Evolutionary conservation across 2,888 invertebrate species (phyloP), one percentile per base, ranked within the genome.

Genomic region (Teleogryllus oceanicus): DNA sequence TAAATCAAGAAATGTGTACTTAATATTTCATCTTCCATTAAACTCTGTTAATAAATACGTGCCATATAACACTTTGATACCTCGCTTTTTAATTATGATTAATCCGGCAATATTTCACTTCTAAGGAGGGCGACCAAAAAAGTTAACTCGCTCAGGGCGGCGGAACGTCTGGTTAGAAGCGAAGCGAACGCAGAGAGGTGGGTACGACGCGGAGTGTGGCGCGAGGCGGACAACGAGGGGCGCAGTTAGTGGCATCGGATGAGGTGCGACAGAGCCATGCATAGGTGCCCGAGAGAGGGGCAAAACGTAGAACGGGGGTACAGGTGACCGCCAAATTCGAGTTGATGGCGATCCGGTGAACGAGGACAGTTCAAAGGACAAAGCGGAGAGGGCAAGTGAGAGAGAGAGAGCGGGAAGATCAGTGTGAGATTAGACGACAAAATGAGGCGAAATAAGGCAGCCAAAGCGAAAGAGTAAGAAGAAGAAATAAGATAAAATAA

Each of bases 21-120:
- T 62, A 62, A 62, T 62, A 62, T 62, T 62, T 62, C 62, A 62
- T 62, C 62, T 62, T 62, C 62, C 62, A 62, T 62, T 62, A 62
- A 62, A 62, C 62, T 62, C n/a, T n/a, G 62, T 62, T 62, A 62
- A 62, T 62, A 62, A 62, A 62, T 62, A 62, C 62, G 62, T 62
- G 62, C 62, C 62, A 62, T 62, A 62, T 62, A 62, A 62, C 62
- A 62, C 62, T 62, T 62, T 62, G 62, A 62, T 62, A 62, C 62
- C 62, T 18, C 62, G 62, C 62, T 62, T 62, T 62, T 62, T 62
- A 62, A 62, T 62, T 62, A 62, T 62, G 62, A 62, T 62, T 62
- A 62, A 62, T 62, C 62, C 62, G 62, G 62, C 62, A 62, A 62
- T 62, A 62, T 62, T 62, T 62, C 62, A 62, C 62, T 62, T 62